Conservation (phyloP, 1,140 invertebrate species). For the Stenopsyche tienmushanensis region DNA sequence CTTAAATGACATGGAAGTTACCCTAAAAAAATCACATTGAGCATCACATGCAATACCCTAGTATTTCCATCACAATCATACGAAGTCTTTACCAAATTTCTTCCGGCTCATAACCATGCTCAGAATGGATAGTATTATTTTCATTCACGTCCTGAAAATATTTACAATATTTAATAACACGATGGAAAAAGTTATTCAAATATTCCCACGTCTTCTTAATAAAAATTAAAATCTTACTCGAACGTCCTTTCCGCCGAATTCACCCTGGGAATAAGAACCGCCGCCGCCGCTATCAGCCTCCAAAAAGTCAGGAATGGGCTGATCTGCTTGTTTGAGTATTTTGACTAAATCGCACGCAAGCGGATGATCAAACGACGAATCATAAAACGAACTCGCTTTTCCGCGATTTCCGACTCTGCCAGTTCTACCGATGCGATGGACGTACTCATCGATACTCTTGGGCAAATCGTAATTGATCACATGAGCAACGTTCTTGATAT, state of each 20-base stretch:
- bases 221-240: too few relatives aligned
- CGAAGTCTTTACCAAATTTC: too few relatives aligned
- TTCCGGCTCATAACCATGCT: too few relatives aligned
- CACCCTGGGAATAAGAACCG: conserved; percentile 47
- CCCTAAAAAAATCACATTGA: too few relatives aligned
- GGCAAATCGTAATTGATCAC: conserved; percentile 95
- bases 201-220: too few relatives aligned
- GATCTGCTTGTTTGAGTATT: conserved; percentile 68
- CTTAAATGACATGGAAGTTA: too few relatives aligned
- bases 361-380: conserved; percentile 61
- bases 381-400: conserved; percentile 85
- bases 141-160: too few relatives aligned
- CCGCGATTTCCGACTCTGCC: conserved; percentile 91
- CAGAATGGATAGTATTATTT: too few relatives aligned
- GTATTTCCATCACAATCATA: too few relatives aligned
- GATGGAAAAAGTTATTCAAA: too few relatives aligned
- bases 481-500: conserved; percentile 80
- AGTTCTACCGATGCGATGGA: conserved; percentile 93
- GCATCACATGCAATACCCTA: too few relatives aligned
- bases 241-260: conserved; percentile 54
- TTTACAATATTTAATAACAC: too few relatives aligned
- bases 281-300: conserved; percentile 45
- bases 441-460: conserved; percentile 86
- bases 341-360: conserved; percentile 68
- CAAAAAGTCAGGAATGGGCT: conserved; percentile 66